Base-by-base conservation (phyloP, 2,797 vertebrate genomes). In the Falco peregrinus region DNA sequence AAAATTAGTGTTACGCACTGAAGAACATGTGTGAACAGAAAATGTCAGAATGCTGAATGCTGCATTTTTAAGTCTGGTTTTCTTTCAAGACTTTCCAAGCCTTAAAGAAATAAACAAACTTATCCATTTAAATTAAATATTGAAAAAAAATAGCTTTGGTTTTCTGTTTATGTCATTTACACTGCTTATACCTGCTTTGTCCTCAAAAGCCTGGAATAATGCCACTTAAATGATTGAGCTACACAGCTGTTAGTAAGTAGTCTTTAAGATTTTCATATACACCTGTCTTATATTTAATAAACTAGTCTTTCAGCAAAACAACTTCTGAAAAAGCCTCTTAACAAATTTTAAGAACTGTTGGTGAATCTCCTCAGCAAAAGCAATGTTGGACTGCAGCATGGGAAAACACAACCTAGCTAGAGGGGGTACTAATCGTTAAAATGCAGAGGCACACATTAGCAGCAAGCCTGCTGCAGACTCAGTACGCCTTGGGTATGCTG, bases 1-100 rank as follows among this genome's bases (percentile, higher is more conserved):
- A 96, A 97, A 96, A 91, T 80, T 84, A 80, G 35, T 95, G 21
- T 84, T 96, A 89, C 37, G 33, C 80, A 67, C 74, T 31, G 29
- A 93, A 80, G 19, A 94, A 64, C 33, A 53, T 13, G 59, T 35
- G 11, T 83, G 76, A 95, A 89, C 86, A 96, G 33, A 84, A 54
- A 94, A 68, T 5, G 3, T 80, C 43, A 67, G 81, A 93, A 84
- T 83, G 16, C 6, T 31, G 7, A 94, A 93, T 22, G 77, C 5
- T 14, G 3, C 14, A 31, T 41, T 90, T 90, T 80, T 37, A 65
- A 74, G 26, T 31, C 28, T 45, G 35, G n/a, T 82, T 76, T 60
- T 56, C 53, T 80, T 85, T 59, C 68, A 70, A 89, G 29, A 61
- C 8, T 84, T 89, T 81, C 43, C 59, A 93, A 39, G 24, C 31